A percentile compares a stretch with the other conserved stretches of the same genome.
These are phyloP conservation scores for Perccottus glenii DNA, from an alignment of 2,113 vertebrate species.

Conservation along the genomic window DNA sequence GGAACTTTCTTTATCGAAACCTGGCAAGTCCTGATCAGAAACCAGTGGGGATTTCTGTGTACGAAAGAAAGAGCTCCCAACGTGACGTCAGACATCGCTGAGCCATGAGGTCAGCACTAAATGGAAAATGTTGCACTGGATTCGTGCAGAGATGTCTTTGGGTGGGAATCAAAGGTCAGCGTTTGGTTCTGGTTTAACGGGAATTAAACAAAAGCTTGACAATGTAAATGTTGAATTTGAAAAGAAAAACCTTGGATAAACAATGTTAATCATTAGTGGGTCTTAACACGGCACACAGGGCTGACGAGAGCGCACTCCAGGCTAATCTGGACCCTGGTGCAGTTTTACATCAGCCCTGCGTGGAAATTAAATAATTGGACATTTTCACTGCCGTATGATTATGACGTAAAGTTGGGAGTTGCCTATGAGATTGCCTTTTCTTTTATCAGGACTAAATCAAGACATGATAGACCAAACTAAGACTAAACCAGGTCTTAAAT, in stretches of 20 bases:
- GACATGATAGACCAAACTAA: no score
- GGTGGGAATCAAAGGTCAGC: conserved; percentile 33
- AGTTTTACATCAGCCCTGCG: no score
- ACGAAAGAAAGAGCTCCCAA: conserved; percentile 62
- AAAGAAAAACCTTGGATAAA: not conserved
- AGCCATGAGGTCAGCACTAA: conserved; percentile 57
- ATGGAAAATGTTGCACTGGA: conserved; percentile 38
- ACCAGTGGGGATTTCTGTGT: conserved; percentile 65
- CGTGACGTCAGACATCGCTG: conserved; percentile 56
- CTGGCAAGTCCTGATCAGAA: conserved; percentile 73
- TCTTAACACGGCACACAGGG: no score
- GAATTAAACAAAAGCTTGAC: no score
- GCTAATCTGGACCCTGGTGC: no score
- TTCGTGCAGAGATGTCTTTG: conserved; percentile 33
- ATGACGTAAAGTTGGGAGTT: no score
- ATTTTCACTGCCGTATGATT: no score
- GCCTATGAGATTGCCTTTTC: no score
- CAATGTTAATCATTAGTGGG: not conserved
- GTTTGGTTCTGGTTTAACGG: not conserved
- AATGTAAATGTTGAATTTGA: not conserved
- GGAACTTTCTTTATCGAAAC: conserved; percentile 76
- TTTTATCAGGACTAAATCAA: no score
- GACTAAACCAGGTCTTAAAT: no score
- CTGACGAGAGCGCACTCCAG: no score
- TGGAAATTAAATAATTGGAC: no score